Evolutionary conservation across 2,797 vertebrate genomes (phyloP), one percentile per base, ranked within the genome.

Genomic region (Periophthalmus magnuspinnatus): DNA sequence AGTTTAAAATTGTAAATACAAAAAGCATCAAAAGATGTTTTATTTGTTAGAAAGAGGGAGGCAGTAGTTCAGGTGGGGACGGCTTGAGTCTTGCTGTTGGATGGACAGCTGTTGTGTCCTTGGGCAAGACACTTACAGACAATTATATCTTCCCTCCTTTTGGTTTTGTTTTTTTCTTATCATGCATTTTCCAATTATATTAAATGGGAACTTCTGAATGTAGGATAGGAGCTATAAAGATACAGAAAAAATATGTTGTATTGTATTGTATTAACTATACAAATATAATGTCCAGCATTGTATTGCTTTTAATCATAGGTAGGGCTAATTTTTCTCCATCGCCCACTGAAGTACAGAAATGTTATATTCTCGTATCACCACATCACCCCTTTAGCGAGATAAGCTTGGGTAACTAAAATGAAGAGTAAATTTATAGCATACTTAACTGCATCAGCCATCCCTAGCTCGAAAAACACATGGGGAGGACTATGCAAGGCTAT

Each of bases 391-490:
- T 55, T 22, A 22, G 55, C 52, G 22, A 55, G 52, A 24, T 55
- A 55, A 55, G 21, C 21, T 55, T 13, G 10, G 21, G 21, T 55
- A 22, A 55, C 52, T 22, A 22, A 22, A 22, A 55, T 11, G 19
- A 55, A 24, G 9, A 22, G 52, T 22, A 21, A 54, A 56, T 57
- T 32, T 41, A 73, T 65, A 16, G 5, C 21, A 21, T 38, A 8
- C 17, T 56, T 2, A 55, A 68, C 34, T 63, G 22, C 21, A 63
- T 75, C 11, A 47, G 7, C 63, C 34, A 67, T 41, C 5, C 36
- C 63, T 6, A 45, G 8, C 28, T 55, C n/a, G 60, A 72, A 33
- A n/a, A 71, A 68, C 70, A 61, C 75, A 71, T 41, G 21, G 58
- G 52, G 65, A 63, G 67, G 55, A 73, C 52, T 63, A 69, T 55